Evolutionary conservation across 1,140 invertebrate species (phyloP).

Genomic region (Tetragnatha versicolor): DNA sequence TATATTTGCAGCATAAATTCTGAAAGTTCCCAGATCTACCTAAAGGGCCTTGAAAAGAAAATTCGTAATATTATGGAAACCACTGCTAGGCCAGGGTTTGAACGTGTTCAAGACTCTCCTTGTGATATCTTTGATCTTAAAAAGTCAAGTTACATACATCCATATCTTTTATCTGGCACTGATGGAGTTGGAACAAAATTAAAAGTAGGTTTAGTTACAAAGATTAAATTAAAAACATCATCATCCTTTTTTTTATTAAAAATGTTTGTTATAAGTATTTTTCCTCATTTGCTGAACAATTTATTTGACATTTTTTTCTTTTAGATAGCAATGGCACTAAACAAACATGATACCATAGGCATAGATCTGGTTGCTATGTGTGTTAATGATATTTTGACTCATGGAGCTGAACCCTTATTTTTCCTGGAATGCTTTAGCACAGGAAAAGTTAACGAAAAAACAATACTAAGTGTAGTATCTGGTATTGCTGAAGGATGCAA

Average conservation of each 20-base stretch:
- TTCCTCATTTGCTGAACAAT: neutral
- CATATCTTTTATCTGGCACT: constrained; percentile 90
- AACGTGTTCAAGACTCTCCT: constrained; percentile 86
- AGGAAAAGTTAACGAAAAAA: constrained; percentile 79
- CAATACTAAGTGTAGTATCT: constrained; percentile 78
- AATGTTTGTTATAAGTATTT: neutral
- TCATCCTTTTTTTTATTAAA: neutral
- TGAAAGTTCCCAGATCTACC: neutral
- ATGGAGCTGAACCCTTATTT: constrained; percentile 93
- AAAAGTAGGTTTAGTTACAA: constrained; percentile 71
- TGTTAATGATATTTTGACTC: constrained; percentile 94
- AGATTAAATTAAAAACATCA: neutral
- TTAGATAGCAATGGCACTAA: constrained; percentile 81
- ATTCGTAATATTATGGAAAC: constrained; percentile 49
- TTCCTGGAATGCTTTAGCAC: constrained; percentile 98
- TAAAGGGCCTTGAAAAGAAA: neutral
- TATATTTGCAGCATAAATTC: neutral
- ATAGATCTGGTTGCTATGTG: constrained; percentile 98
- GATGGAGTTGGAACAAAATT: constrained; percentile 99
- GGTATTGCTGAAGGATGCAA: constrained; percentile 89
- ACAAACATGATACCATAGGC: constrained; percentile 85
- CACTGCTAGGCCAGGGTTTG: constrained; percentile 70
- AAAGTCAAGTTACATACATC: constrained; percentile 73
- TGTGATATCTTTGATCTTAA: constrained; percentile 88
- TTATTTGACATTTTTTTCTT: neutral